Conservation (phyloP, 35 echinoderm and acorn worm genomes). For the Lytechinus pictus region DNA sequence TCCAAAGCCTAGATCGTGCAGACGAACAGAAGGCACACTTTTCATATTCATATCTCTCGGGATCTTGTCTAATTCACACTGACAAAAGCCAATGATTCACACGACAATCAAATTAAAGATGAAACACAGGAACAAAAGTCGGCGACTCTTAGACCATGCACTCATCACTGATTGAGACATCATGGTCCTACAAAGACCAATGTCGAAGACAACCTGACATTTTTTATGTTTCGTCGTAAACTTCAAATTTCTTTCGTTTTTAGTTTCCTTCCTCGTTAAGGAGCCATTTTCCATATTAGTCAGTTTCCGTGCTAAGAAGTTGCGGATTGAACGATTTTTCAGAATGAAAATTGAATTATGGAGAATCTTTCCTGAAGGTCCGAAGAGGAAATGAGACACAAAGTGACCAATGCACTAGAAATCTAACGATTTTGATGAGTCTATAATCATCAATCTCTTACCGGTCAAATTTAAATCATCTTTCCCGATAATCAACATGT, state of each 20-base stretch:
- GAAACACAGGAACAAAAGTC: not conserved
- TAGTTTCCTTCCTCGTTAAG: not conserved
- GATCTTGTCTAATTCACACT: not conserved
- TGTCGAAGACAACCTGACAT: not conserved
- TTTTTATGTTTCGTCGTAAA: not conserved
- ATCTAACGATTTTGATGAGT: not conserved
- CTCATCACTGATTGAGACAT: not conserved
- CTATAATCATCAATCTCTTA: not conserved
- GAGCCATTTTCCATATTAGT: not conserved
- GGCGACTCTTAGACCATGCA: not conserved
- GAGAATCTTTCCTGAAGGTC: slow-evolving; percentile 5
- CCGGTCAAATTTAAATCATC: too few relatives aligned
- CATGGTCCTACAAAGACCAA: not conserved
- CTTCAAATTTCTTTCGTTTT: not conserved
- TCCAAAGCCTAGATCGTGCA: not conserved
- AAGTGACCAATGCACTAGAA: not conserved
- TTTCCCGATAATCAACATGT: too few relatives aligned
- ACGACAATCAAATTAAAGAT: not conserved
- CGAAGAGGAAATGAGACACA: not conserved
- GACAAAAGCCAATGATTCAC: not conserved
- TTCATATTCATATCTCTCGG: not conserved
- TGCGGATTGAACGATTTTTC: not conserved
- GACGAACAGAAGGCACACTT: not conserved
- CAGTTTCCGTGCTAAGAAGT: not conserved
- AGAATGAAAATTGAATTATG: slow-evolving; percentile 18